A percentile compares a stretch with the other conserved stretches of the same genome.
Evolutionary conservation across 2,113 vertebrate genomes (phyloP).

Genomic region (Probosciger aterrimus): DNA sequence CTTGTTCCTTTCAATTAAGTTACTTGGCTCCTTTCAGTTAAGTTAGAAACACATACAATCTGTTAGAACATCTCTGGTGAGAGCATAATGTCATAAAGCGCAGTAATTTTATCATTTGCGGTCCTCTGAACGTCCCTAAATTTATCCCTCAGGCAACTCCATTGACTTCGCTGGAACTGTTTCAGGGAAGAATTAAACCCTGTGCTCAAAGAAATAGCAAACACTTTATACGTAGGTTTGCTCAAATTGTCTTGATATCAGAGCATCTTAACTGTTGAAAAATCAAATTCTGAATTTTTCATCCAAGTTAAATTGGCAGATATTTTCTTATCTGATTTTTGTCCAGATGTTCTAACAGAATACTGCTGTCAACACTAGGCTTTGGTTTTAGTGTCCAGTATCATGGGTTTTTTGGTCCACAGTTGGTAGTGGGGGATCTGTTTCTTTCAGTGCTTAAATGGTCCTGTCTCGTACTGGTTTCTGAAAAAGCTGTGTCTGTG

Average conservation of each 20-base stretch:
- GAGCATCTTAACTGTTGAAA: not conserved
- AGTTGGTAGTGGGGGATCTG: not conserved
- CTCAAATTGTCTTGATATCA: not conserved
- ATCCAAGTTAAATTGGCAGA: not conserved
- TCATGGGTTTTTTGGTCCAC: not conserved
- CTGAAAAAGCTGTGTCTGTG: not conserved
- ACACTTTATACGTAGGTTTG: rapidly evolving
- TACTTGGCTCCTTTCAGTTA: not conserved
- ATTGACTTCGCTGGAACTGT: not conserved
- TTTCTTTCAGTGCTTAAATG: not conserved
- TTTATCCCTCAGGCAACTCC: not conserved
- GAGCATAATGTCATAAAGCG: not conserved
- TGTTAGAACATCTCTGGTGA: slow-evolving; percentile 18
- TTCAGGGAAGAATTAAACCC: not conserved
- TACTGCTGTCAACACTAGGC: not conserved
- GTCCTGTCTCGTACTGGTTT: not conserved
- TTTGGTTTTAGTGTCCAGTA: not conserved
- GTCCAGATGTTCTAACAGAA: not conserved
- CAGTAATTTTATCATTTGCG: not conserved
- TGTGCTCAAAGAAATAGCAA: not conserved
- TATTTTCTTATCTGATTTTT: not conserved
- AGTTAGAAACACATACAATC: not conserved
- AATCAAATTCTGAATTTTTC: not conserved
- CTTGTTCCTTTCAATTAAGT: not conserved
- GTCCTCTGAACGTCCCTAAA: not conserved